phyloP scores from a whole-genome alignment of 2,888 invertebrate species.

The Beris chalybata region DNA sequence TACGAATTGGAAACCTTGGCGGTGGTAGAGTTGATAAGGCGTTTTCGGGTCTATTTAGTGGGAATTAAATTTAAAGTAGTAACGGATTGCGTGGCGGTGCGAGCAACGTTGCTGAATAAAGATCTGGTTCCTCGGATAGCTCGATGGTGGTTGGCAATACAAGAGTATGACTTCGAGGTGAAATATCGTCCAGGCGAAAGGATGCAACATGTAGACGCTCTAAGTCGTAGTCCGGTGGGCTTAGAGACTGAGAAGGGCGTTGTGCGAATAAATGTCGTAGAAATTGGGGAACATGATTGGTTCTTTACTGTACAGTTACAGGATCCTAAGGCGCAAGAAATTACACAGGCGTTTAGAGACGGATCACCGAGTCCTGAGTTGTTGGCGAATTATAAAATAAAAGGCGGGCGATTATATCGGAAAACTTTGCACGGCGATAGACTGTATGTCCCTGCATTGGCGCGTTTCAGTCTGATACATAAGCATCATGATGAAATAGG shows the following conservation, averaged over 20 bases:
- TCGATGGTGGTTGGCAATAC: too few relatives aligned
- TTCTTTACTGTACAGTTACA: conserved; percentile 11
- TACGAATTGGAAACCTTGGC: conserved; percentile 5
- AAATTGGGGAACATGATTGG: too few relatives aligned
- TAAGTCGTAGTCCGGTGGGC: not conserved
- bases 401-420: too few relatives aligned
- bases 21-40: too few relatives aligned
- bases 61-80: conserved; percentile 19
- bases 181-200: conserved; percentile 3
- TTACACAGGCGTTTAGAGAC: not conserved
- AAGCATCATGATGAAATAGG: conserved; percentile 1
- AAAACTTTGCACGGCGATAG: too few relatives aligned
- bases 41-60: too few relatives aligned
- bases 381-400: too few relatives aligned
- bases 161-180: not conserved
- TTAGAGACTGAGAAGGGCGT: too few relatives aligned
- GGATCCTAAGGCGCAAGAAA: conserved; percentile 6
- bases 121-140: not conserved
- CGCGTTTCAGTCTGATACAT: not conserved
- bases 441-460: conserved; percentile 1
- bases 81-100: conserved; percentile 19
- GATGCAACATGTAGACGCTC: conserved; percentile 4
- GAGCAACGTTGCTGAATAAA: not conserved
- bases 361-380: not conserved
- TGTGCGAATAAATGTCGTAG: too few relatives aligned